Base-by-base conservation (phyloP, 1,140 invertebrate species). In the Drosophila azteca region DNA sequence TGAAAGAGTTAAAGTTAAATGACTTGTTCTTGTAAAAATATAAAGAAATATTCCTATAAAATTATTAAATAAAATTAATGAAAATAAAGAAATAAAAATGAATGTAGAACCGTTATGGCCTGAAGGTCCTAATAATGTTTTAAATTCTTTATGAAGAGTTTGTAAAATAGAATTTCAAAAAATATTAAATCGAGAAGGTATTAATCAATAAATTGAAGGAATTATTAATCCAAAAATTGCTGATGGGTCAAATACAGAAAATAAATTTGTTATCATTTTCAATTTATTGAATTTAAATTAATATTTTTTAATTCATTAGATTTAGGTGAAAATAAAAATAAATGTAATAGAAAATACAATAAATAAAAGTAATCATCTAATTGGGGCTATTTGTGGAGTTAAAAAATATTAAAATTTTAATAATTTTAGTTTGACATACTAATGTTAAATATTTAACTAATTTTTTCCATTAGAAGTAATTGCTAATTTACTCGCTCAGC, bases 31-130 rank as follows among this genome's bases (percentile, higher is more conserved):
- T 11, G 94, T 94, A 92, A 95, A 95, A 93, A 95, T 94, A 92
- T 94, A 95, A 4, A 94, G 93, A 58, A 95, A 94, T 92, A 95
- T 89, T 13, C 94, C 93, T 92, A 94, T 73, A 83, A 94, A 93
- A 93, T 94, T 94, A 92, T 93, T 94, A 91, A 93, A 92, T 90
- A 93, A 73, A 82, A 94, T 83, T 90, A 94, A 91, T 59, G 90
- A 80, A 92, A 94, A 93, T 92, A 94, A 70, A 35, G 91, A 90
- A 67, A 93, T 92, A 61, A 69, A 93, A 78, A 93, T 92, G 77
- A 93, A 84, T 54, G 92, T 92, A 63, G 81, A 92, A 77, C 92
- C 91, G 67, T 92, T 92, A 83, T 81, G 83, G 13, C 54, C 73
- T 58, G 90, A 83, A 64, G 58, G 73, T 48, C 91, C 83, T 84